Percentiles rank a stretch among this genome's conserved stretches.
Evolutionary conservation across 37 sponge, comb jelly and placozoan genomes (phyloP).

Genomic region (Beroe forskalii): DNA sequence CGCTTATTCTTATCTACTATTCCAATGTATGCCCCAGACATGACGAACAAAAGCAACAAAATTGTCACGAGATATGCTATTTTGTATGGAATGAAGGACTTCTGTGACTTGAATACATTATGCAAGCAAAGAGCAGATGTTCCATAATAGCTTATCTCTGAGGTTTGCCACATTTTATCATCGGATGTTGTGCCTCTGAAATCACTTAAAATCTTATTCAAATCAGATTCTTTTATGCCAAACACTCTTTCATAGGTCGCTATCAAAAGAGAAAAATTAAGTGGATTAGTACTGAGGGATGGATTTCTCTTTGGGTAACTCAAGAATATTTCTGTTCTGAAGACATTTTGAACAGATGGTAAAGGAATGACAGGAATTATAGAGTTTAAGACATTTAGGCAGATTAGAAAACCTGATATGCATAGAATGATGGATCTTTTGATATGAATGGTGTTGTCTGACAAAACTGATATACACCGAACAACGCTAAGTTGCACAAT

Average conservation of each 20-base stretch:
- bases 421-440: background rate
- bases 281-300: background rate
- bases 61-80: background rate
- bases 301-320: background rate
- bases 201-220: background rate
- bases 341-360: background rate
- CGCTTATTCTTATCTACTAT: too few species aligned
- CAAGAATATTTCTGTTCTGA: background rate
- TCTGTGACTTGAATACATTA: background rate
- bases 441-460: background rate
- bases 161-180: background rate
- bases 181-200: background rate
- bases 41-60: background rate
- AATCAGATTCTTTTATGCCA: background rate
- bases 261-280: background rate
- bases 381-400: background rate
- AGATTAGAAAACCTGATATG: background rate
- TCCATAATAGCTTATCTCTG: background rate
- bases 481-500: background rate
- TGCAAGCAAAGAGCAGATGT: background rate
- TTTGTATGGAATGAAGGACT: background rate
- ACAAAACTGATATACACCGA: background rate
- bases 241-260: background rate
- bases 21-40: background rate
- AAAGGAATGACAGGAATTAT: background rate